Evolutionary conservation across 2,113 vertebrate genomes (phyloP).

Genomic region (Percopsis transmontana): DNA sequence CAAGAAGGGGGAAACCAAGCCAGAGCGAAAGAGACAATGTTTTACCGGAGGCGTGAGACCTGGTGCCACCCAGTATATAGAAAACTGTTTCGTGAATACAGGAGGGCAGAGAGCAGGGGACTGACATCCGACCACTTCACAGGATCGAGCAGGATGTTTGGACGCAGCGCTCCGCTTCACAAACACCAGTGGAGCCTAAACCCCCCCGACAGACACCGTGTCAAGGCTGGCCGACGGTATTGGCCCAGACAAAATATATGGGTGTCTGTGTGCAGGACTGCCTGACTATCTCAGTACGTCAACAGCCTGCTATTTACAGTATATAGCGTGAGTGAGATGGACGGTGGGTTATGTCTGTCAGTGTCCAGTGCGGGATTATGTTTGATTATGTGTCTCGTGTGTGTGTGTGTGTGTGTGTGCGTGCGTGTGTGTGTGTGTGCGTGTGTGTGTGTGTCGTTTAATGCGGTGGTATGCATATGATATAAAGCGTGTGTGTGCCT

Average conservation of each 20-base stretch:
- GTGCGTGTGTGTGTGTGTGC: constrained; percentile 30
- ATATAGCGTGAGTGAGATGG: constrained; percentile 39
- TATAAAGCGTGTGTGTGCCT: too few species aligned
- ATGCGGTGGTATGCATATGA: constrained; percentile 35
- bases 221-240: constrained; percentile 58
- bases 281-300: constrained; percentile 54
- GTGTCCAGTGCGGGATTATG: constrained; percentile 63
- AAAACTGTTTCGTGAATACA: constrained; percentile 40
- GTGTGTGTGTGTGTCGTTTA: constrained; percentile 41
- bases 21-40: constrained; percentile 33
- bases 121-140: constrained; percentile 75
- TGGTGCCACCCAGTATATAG: constrained; percentile 71
- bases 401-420: constrained; percentile 50
- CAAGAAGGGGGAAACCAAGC: constrained; percentile 27
- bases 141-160: constrained; percentile 68
- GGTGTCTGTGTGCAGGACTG: constrained; percentile 57
- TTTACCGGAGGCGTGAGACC: constrained; percentile 54
- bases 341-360: constrained; percentile 63
- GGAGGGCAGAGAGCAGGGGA: constrained; percentile 52
- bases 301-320: constrained; percentile 66
- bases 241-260: constrained; percentile 72
- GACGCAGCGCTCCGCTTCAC: constrained; percentile 69
- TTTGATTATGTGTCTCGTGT: constrained; percentile 64
- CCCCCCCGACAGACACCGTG: constrained; percentile 59
- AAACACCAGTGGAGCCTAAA: constrained; percentile 74